Evolutionary conservation across 2,888 invertebrate species (phyloP), one percentile per base, ranked within the genome.

Genomic region (Coecobrya sp.): DNA sequence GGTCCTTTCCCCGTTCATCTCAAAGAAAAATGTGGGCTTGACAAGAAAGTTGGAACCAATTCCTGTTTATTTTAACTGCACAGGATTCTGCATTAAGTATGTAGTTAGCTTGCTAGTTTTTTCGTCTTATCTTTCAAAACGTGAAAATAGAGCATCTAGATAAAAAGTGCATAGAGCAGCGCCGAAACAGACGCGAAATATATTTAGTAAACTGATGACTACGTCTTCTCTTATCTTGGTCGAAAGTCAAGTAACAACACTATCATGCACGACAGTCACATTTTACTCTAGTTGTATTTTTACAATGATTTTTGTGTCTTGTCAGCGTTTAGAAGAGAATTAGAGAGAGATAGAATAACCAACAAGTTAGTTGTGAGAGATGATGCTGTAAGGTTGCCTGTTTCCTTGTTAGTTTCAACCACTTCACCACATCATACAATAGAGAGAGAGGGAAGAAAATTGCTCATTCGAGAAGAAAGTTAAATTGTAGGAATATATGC

Each of bases 391-490:
- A 22, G 27, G n/a, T 16, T 16, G 25, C 0, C 27, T 79, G 27
- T 49, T 79, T 27, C 49, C 76, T 76, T 76, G 76, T 76, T 76
- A 49, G 27, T n/a, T 52, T n/a, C 36, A 16, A 16, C 25, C 52
- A 22, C 42, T 45, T 19, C 79, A 52, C 79, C 27, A 19, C 19
- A n/a, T 3, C 73, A n/a, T 36, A 42, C 73, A 42, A 73, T 73
- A 73, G 73, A 42, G 36, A 45, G 68, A 36, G 2, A 59, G n/a
- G n/a, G 65, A 19, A 16, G 4, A 82, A 82, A 82, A 82, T 84
- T 84, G 84, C 84, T 84, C 65, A 84, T 42, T 84, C 84, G 36
- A 65, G 62, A 84, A 84, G 84, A 84, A 84, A 84, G 65, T 84
- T 79, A 79, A 79, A 84, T 84, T 84, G 62, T 16, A 42, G 65